A percentile compares a stretch with the other conserved stretches of the same genome.
Evolutionary conservation across 37 sponge, comb jelly and placozoan genomes (phyloP).

Genomic region (Cliona cf. orientalis): DNA sequence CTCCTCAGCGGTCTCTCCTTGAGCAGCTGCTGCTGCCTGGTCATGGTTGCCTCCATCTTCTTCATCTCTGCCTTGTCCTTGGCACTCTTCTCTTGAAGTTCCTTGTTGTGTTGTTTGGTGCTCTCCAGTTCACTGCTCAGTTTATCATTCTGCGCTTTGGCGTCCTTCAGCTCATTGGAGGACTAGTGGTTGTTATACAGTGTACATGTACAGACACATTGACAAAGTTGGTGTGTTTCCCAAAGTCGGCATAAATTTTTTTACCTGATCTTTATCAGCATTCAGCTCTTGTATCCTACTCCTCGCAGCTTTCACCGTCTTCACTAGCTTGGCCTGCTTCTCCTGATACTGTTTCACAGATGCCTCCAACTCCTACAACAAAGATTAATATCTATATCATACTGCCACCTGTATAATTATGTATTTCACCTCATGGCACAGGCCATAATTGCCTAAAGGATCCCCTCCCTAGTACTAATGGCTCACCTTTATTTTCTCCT

Average conservation of each 20-base stretch:
- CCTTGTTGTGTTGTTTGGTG: conserved; percentile 11
- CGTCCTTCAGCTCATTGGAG: conserved; percentile 28
- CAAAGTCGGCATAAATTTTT: background rate
- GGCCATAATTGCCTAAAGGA: no score
- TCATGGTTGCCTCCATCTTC: conserved; percentile 13
- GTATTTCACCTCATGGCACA: no score
- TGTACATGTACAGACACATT: background rate
- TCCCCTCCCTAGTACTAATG: background rate
- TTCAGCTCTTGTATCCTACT: conserved; percentile 36
- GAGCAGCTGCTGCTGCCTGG: conserved; percentile 49
- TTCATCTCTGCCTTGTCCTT: conserved; percentile 8
- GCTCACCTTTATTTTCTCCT: conserved; percentile 27
- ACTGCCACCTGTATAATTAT: no score
- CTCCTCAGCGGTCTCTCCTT: conserved; percentile 30
- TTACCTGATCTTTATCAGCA: conserved; percentile 48
- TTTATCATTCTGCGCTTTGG: background rate
- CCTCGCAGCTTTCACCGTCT: conserved; percentile 21
- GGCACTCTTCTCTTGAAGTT: conserved; percentile 26
- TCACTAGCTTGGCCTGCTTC: conserved; percentile 21
- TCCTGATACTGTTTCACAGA: conserved; percentile 40
- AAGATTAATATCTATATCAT: no score
- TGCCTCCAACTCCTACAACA: conserved; percentile 29
- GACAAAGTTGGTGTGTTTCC: background rate
- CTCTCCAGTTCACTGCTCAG: background rate
- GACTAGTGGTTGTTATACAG: background rate